These are phyloP conservation scores for Mythimna impura DNA, from an alignment of 2,888 invertebrate genomes.

Conservation along the genomic window DNA sequence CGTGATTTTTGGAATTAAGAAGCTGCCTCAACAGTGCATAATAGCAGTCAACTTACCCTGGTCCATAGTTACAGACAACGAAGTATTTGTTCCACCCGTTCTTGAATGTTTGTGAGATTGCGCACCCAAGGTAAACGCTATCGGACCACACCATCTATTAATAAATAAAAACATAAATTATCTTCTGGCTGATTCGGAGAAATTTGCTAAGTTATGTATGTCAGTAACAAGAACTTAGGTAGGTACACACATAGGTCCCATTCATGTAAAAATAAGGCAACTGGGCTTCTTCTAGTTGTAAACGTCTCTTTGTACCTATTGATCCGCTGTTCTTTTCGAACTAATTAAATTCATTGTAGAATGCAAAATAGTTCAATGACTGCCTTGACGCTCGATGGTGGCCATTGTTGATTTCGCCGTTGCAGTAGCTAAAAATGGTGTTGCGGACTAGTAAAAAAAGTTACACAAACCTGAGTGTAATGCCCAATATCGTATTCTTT, in stretches of 20 bases:
- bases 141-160: conserved; percentile 84
- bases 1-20: not conserved
- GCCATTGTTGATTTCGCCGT: too few relatives aligned
- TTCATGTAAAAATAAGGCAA: not conserved
- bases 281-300: not conserved
- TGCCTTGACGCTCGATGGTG: too few relatives aligned
- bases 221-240: too few relatives aligned
- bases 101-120: conserved; percentile 68
- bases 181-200: not conserved
- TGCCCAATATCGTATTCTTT: conserved; percentile 76
- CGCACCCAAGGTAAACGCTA: conserved; percentile 80
- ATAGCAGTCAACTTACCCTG: conserved; percentile 71
- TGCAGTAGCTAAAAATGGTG: not conserved
- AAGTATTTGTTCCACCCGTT: conserved; percentile 70
- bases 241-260: not conserved
- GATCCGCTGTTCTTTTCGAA: not conserved
- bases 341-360: not conserved
- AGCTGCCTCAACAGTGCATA: too few relatives aligned
- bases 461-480: conserved; percentile 81
- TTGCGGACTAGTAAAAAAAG: not conserved
- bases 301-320: too few relatives aligned
- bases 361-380: too few relatives aligned
- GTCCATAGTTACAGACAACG: conserved; percentile 86
- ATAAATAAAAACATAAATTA: not conserved
- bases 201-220: not conserved